Percentiles rank a stretch among this genome's conserved stretches.
phyloP scores from a whole-genome alignment of 2,113 vertebrate species.

The Sphyrna mokarran region DNA sequence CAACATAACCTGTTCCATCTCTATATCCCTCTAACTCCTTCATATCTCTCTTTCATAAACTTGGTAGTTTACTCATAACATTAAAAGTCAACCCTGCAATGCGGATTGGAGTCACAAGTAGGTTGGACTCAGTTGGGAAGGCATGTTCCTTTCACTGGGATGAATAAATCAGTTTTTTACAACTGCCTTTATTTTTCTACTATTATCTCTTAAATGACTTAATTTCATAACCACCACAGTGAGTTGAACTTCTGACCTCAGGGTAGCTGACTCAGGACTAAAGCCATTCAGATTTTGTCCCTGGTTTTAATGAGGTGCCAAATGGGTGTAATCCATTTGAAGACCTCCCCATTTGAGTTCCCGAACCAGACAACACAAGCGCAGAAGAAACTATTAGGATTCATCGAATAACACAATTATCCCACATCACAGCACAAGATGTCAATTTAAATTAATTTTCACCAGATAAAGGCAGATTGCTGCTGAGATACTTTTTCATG shows the following conservation, averaged over 20 bases:
- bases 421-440: conserved; percentile 28
- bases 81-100: not conserved
- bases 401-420: not conserved
- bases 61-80: not conserved
- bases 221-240: not conserved
- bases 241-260: not conserved
- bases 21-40: too few relatives aligned
- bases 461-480: not conserved
- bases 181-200: not conserved
- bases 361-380: not conserved
- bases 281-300: not conserved
- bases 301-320: not conserved
- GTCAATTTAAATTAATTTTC: conserved; percentile 32
- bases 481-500: not conserved
- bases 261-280: not conserved
- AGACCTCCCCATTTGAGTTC: not conserved
- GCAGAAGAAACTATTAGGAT: not conserved
- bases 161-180: not conserved
- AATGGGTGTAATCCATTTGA: not conserved
- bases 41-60: not conserved
- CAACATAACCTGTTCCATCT: too few relatives aligned
- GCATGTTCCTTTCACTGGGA: not conserved
- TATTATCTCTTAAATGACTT: not conserved
- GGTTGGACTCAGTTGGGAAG: not conserved
- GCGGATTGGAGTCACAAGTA: not conserved